Base-by-base conservation (phyloP, 1,140 invertebrate species). In the Lepidurus couesii region DNA sequence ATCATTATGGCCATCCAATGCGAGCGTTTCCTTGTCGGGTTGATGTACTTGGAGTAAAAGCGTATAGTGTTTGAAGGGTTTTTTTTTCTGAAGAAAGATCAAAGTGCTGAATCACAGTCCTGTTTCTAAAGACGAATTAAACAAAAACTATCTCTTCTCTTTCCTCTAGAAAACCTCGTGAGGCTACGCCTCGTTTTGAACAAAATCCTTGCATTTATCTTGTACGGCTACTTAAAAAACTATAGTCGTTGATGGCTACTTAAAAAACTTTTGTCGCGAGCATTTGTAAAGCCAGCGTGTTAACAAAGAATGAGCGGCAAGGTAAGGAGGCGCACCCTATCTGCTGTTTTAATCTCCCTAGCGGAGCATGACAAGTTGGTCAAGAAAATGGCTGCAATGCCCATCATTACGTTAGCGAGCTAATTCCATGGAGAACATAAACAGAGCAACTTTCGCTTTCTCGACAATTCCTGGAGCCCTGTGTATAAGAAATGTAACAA, bases 371-470 rank as follows among this genome's bases (percentile, higher is more conserved):
- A 65, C 53, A n/a, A 65, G 53, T 65, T 65, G 53, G 53, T 13
- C 21, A 21, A 65, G 21, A 65, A 13, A 16, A 65, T 7, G 16
- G 53, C 53, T 21, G 21, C 53, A n/a, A 65, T 16, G 53, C 21
- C 53, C 53, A 65, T 65, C 16, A 65, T 65, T 65, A 65, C 53
- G 8, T 21, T 65, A 21, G 16, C 21, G 53, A 21, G 53, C 7
- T 65, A 65, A 65, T 65, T 65, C 53, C 53, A 65, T n/a, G 53
- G 53, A 65, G 21, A 65, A 65, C 21, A 21, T 65, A n/a, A 65
- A 13, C 21, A 16, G 53, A 65, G 53, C 53, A 65, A 65, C 53
- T 65, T 65, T 65, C 53, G 53, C 53, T 65, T 65, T 65, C 53
- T 21, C 53, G 16, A 65, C 53, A 65, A 65, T 65, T 65, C 53